Conservation (phyloP, 2,797 vertebrate species). For the Poeciliopsis turneri region DNA sequence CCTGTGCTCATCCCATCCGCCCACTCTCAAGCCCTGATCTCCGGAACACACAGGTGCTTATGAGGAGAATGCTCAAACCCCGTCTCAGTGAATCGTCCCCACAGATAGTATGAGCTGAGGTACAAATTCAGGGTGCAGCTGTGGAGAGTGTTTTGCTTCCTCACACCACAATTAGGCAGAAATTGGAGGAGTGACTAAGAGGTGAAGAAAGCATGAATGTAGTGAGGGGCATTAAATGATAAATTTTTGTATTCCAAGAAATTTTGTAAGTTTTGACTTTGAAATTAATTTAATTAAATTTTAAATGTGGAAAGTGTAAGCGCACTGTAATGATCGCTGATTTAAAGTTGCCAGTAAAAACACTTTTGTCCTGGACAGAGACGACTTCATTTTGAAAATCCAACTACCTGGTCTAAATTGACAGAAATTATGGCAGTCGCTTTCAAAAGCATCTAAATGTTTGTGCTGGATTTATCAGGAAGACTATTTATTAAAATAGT, state of each 20-base stretch:
- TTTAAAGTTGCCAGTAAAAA: not conserved
- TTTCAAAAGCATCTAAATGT: slow-evolving; percentile 20
- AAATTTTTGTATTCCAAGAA: not conserved
- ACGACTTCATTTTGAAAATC: slow-evolving; percentile 13
- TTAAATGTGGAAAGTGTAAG: not conserved
- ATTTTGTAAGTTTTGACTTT: not conserved
- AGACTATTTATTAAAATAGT: not conserved
- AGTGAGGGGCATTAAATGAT: slow-evolving; percentile 14
- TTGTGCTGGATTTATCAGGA: not conserved
- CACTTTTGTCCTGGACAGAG: not conserved
- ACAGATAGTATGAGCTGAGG: slow-evolving; percentile 25
- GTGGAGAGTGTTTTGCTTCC: slow-evolving; percentile 19
- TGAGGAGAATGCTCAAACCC: slow-evolving; percentile 54
- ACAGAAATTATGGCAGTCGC: not conserved
- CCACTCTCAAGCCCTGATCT: slow-evolving; percentile 51
- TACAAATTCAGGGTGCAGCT: slow-evolving; percentile 21
- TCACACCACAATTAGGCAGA: slow-evolving; percentile 32
- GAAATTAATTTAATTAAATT: not conserved
- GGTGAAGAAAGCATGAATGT: slow-evolving; percentile 31
- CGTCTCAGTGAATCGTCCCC: slow-evolving; percentile 29
- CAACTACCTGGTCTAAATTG: slow-evolving; percentile 18
- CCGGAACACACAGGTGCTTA: slow-evolving; percentile 52
- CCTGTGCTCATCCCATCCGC: slow-evolving; percentile 37
- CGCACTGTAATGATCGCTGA: not conserved
- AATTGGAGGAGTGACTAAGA: slow-evolving; percentile 53